A percentile compares a stretch with the other conserved stretches of the same genome.
phyloP scores from a whole-genome alignment of 2,113 vertebrate species.

The Rana temporaria region DNA sequence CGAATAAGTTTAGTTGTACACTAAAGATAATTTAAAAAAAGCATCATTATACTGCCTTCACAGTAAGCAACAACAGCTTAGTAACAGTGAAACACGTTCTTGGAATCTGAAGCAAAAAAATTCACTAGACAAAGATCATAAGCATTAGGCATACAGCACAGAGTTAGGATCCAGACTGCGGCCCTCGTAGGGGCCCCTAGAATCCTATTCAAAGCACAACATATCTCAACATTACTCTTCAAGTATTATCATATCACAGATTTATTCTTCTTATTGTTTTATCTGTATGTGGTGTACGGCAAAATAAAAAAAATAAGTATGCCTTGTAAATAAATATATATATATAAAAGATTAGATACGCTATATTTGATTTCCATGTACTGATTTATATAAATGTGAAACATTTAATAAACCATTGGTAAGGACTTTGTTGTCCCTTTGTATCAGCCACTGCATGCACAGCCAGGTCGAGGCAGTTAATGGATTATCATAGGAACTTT shows the following conservation, averaged over 20 bases:
- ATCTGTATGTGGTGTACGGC: slow-evolving; percentile 24
- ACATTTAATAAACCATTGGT: slow-evolving; percentile 74
- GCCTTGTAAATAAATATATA: slow-evolving; percentile 57
- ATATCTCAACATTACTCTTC: slow-evolving; percentile 69
- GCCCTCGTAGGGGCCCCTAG: slow-evolving; percentile 65
- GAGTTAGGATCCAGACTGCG: slow-evolving; percentile 71
- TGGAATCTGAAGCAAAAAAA: slow-evolving; percentile 69
- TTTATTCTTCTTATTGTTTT: slow-evolving; percentile 49
- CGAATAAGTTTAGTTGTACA: slow-evolving; percentile 61
- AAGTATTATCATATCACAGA: slow-evolving; percentile 66
- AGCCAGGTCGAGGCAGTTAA: slow-evolving; percentile 73
- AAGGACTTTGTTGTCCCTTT: slow-evolving; percentile 65
- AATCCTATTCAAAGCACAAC: slow-evolving; percentile 69
- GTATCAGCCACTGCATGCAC: slow-evolving; percentile 80
- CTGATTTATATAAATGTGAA: slow-evolving; percentile 71
- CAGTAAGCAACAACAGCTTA: slow-evolving; percentile 78
- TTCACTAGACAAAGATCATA: slow-evolving; percentile 73
- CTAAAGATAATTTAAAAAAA: slow-evolving; percentile 67
- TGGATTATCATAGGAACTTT: slow-evolving; percentile 74
- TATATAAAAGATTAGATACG: slow-evolving; percentile 71
- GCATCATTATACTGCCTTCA: slow-evolving; percentile 72
- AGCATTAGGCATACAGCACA: slow-evolving; percentile 72
- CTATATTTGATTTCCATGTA: slow-evolving; percentile 62
- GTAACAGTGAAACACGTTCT: slow-evolving; percentile 76
- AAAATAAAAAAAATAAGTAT: slow-evolving; percentile 47